Conservation (phyloP, 2,797 vertebrate genomes). For the Petrocephalus sullivani region DNA sequence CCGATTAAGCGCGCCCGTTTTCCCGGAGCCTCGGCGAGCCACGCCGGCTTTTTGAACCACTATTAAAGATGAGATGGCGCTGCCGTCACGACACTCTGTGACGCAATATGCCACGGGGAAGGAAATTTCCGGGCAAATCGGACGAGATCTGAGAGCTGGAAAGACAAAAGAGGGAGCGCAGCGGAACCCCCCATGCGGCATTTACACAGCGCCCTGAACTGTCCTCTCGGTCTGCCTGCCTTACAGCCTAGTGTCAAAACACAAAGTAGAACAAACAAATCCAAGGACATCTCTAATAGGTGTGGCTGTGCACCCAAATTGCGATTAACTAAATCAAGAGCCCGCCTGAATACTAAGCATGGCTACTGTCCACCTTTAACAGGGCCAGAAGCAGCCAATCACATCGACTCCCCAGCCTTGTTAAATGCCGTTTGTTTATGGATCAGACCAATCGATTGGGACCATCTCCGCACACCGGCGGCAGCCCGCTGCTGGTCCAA, state of each 20-base stretch:
- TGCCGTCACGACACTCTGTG: not conserved
- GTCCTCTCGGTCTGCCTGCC: not conserved
- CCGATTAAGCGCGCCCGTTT: not conserved
- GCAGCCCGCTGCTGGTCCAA: not conserved
- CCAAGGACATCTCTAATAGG: not conserved
- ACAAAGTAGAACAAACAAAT: not conserved
- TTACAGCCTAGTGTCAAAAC: not conserved
- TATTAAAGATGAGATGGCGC: not conserved
- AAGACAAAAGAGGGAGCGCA: not conserved
- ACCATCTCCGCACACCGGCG: not conserved
- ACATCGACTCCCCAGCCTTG: constrained; percentile 19
- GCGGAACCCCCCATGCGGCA: not conserved
- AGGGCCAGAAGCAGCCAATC: constrained; percentile 28
- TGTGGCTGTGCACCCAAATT: not conserved
- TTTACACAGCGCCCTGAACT: not conserved
- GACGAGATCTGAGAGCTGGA: not conserved
- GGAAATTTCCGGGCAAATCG: not conserved
- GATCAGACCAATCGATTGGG: constrained; percentile 25
- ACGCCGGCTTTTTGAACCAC: not conserved
- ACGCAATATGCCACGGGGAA: not conserved
- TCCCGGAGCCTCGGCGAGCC: not conserved
- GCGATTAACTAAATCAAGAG: not conserved
- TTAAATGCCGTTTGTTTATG: constrained; percentile 27
- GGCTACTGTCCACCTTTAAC: constrained; percentile 29
- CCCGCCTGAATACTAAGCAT: constrained; percentile 45